These are phyloP conservation scores for Oscheius sp. DNA, from an alignment of 1,140 invertebrate genomes.

Conservation along the genomic window DNA sequence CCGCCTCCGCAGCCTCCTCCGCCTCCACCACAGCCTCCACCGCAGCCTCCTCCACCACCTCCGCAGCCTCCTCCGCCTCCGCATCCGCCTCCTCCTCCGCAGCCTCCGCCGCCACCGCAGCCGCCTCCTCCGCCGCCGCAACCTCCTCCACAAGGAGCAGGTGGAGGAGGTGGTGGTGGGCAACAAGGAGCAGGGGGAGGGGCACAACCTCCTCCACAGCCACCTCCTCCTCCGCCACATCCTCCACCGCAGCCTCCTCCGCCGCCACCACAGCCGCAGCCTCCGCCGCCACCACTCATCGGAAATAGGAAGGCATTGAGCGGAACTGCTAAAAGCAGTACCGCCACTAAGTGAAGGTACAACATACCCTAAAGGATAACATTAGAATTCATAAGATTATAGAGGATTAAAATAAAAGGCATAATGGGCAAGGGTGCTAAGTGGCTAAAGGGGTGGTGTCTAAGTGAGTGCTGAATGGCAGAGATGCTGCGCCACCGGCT, in stretches of 20 bases:
- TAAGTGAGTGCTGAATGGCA: background rate
- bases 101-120: background rate
- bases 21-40: background rate
- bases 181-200: background rate
- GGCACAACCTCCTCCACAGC: conserved; percentile 3
- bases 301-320: conserved; percentile 23
- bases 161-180: no score
- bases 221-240: conserved; percentile 10
- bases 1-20: background rate
- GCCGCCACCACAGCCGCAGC: background rate
- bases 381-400: no score
- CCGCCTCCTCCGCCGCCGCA: conserved; percentile 16
- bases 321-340: conserved; percentile 12
- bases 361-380: background rate
- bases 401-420: background rate
- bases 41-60: background rate
- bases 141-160: conserved; percentile 8
- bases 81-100: background rate
- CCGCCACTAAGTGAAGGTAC: conserved; percentile 15
- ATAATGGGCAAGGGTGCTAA: background rate
- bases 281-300: conserved; percentile 4
- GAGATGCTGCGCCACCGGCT: no score
- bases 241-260: conserved; percentile 6
- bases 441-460: background rate
- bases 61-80: background rate